A percentile compares a stretch with the other conserved stretches of the same genome.
These are phyloP conservation scores for Coronaproctus castanopsis DNA, from an alignment of 2,888 invertebrate genomes.

Conservation along the genomic window DNA sequence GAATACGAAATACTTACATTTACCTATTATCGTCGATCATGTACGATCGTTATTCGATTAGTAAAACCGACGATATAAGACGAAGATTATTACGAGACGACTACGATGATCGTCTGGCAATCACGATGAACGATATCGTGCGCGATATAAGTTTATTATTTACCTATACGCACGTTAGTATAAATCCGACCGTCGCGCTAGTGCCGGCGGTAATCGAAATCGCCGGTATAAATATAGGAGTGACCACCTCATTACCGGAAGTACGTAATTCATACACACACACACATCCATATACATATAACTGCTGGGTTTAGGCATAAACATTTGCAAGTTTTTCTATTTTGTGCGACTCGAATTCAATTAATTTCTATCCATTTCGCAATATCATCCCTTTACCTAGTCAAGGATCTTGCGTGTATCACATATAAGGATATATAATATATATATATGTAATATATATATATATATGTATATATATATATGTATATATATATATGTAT, in stretches of 20 bases:
- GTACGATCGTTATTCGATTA: constrained; percentile 2
- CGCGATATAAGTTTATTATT: constrained; percentile 28
- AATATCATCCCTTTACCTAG: too few relatives aligned
- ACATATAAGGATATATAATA: too few relatives aligned
- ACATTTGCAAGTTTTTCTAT: too few relatives aligned
- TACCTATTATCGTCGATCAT: background rate
- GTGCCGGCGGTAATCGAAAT: constrained; percentile 36
- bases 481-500: too few relatives aligned
- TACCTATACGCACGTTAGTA: constrained; percentile 32
- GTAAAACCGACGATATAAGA: background rate
- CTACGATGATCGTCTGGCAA: too few relatives aligned
- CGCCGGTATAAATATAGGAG: constrained; percentile 31
- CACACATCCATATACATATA: too few relatives aligned
- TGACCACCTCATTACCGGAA: constrained; percentile 4
- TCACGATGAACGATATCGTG: background rate
- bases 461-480: too few relatives aligned
- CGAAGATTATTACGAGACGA: background rate
- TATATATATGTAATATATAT: too few relatives aligned
- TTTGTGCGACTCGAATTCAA: too few relatives aligned
- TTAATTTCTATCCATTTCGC: too few relatives aligned
- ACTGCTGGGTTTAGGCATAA: too few relatives aligned
- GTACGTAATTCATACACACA: constrained; percentile 6
- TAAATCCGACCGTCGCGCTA: constrained; percentile 30
- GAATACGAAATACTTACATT: background rate
- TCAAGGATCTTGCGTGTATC: too few relatives aligned